These are phyloP conservation scores for Microtus richardsoni DNA, from an alignment of 2,113 vertebrate species.

Conservation along the genomic window DNA sequence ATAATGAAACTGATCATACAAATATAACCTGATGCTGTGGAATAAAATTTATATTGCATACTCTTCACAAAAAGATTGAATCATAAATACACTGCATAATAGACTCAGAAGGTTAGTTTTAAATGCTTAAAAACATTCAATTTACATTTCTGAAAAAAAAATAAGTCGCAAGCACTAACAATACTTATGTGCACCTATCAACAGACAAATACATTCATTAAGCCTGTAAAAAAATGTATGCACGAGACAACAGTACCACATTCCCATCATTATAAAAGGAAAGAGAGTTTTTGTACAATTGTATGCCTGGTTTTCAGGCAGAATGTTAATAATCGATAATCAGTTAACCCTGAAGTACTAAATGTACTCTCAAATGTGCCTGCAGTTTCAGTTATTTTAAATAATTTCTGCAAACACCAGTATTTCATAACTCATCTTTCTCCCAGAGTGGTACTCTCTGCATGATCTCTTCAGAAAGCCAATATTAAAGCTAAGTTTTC, in stretches of 20 bases:
- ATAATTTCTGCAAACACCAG: constrained; percentile 67
- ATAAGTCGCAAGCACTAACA: constrained; percentile 41
- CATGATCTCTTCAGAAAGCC: constrained; percentile 28
- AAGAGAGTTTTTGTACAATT: not conserved
- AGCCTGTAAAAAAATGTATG: not conserved
- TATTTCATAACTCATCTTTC: constrained; percentile 59
- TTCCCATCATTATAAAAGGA: constrained; percentile 36
- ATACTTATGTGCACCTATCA: constrained; percentile 50
- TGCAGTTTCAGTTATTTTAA: constrained; percentile 49
- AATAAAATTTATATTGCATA: constrained; percentile 32
- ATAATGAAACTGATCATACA: not conserved
- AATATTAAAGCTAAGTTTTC: constrained; percentile 50
- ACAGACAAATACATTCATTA: constrained; percentile 62
- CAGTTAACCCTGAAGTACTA: constrained; percentile 50
- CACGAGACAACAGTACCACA: constrained; percentile 41
- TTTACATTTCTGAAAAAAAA: constrained; percentile 32
- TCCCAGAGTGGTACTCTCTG: not conserved
- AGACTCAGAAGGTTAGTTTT: not conserved
- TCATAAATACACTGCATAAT: not conserved
- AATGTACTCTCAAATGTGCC: constrained; percentile 40
- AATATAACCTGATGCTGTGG: not conserved
- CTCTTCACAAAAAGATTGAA: constrained; percentile 2
- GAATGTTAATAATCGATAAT: constrained; percentile 65
- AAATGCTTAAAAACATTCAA: not conserved
- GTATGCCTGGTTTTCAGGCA: not conserved